Conservation (phyloP, 1,140 invertebrate species). For the Lepidurus couesii region DNA sequence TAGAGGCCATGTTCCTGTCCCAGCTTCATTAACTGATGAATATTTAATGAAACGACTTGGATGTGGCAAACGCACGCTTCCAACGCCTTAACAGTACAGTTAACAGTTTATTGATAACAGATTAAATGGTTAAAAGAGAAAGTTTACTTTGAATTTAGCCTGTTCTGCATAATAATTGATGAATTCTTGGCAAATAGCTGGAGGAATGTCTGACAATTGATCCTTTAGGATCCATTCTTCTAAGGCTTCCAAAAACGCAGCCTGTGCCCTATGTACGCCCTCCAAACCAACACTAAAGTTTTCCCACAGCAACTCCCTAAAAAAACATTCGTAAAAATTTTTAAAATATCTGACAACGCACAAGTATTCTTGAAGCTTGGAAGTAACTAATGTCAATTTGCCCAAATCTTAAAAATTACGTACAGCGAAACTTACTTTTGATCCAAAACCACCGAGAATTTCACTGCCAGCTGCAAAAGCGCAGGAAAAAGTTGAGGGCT, state of each 20-base stretch:
- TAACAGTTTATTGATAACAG: neutral
- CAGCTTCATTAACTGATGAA: constrained; percentile 79
- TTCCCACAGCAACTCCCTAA: neutral
- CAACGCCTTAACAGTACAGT: constrained; percentile 51
- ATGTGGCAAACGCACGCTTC: constrained; percentile 76
- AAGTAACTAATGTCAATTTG: neutral
- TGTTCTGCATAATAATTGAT: neutral
- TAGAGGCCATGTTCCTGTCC: constrained; percentile 72
- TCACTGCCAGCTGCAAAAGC: neutral
- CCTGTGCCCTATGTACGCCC: neutral
- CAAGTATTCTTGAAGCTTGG: too few species aligned
- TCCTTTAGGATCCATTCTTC: neutral
- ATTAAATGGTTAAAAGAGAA: neutral
- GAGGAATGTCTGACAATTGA: neutral
- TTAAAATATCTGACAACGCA: neutral
- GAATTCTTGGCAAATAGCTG: neutral
- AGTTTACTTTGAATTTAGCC: neutral
- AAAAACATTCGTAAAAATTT: neutral
- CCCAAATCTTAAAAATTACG: neutral
- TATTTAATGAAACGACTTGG: constrained; percentile 75
- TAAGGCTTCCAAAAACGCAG: neutral
- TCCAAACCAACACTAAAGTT: neutral
- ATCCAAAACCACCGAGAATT: neutral
- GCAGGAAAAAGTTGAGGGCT: neutral
- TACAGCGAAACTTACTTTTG: neutral